Base-by-base conservation (phyloP, 2,113 vertebrate species). In the Mormyrus lacerda region DNA sequence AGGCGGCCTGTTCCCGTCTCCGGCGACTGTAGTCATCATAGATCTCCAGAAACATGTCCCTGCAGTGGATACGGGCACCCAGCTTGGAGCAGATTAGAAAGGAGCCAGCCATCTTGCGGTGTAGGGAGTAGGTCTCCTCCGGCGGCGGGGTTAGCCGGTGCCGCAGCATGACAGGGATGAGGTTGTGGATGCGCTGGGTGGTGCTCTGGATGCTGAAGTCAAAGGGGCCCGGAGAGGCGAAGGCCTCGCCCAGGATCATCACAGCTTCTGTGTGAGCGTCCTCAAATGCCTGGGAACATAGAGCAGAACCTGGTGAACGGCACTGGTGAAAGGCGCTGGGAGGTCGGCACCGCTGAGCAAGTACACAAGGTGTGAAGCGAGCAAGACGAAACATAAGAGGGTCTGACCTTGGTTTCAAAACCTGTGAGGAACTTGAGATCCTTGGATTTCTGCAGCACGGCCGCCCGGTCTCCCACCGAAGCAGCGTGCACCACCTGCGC, bases 1-100 rank as follows among this genome's bases (percentile, higher is more conserved):
- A 87, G 0, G 84, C 89, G 1, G 58, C 90, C 82, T 58, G 87
- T 89, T 92, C 91, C 89, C 89, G 92, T 58, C 95, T 94, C 1
- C 92, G 92, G 69, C 89, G 87, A 89, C 94, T 94, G 91, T 97
- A 96, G 47, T 87, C 24, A 0, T 94, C 91, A 91, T 96, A 96
- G 88, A 96, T 90, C 2, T 95, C 92, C 73, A 96, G 93, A 91
- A 98, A 98, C 93, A 98, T 96, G 90, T 97, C 95, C 47, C 61
- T 93, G 95, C 97, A 98, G 8, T 93, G 1, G 11, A 98, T 95
- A 69, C 69, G 17, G 0, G 97, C 97, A 0, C 93, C 93, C 4
- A 98, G 96, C 11, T 95, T 97, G 93, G 97, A 94, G 88, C 97
- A 98, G 93, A 97, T 97, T 92, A 98, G 97, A 94, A 98, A 98